Evolutionary conservation across 1,140 invertebrate species (phyloP).

Genomic region (Maconellicoccus hirsutus): DNA sequence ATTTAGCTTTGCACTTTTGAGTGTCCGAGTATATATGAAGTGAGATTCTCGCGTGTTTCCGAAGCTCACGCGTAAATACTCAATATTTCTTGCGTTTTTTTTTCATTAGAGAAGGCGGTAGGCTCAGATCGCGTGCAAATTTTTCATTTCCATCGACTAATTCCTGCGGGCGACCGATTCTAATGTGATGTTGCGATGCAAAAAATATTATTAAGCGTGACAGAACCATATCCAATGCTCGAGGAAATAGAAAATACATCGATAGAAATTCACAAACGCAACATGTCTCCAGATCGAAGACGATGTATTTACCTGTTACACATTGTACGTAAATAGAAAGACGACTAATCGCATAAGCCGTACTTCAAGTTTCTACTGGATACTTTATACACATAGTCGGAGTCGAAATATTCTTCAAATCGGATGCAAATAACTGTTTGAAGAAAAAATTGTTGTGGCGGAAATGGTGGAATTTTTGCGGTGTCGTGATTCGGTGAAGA

Average conservation of each 20-base stretch:
- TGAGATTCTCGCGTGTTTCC: no score
- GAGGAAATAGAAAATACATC: background rate
- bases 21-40: no score
- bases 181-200: background rate
- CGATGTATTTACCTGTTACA: background rate
- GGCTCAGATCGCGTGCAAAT: background rate
- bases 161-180: background rate
- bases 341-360: background rate
- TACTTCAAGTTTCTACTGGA: background rate
- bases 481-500: no score
- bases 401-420: no score
- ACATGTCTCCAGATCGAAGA: background rate
- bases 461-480: no score
- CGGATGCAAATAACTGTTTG: no score
- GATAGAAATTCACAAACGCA: background rate
- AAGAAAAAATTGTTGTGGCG: no score
- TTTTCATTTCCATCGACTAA: background rate
- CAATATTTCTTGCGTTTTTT: background rate
- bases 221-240: background rate
- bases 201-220: background rate
- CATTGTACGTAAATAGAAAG: background rate
- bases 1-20: background rate
- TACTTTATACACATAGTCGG: no score
- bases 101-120: background rate
- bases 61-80: background rate